A percentile compares a stretch with the other conserved stretches of the same genome.
Evolutionary conservation across 2,113 vertebrate species (phyloP).

Genomic region (Paratilapia polleni): DNA sequence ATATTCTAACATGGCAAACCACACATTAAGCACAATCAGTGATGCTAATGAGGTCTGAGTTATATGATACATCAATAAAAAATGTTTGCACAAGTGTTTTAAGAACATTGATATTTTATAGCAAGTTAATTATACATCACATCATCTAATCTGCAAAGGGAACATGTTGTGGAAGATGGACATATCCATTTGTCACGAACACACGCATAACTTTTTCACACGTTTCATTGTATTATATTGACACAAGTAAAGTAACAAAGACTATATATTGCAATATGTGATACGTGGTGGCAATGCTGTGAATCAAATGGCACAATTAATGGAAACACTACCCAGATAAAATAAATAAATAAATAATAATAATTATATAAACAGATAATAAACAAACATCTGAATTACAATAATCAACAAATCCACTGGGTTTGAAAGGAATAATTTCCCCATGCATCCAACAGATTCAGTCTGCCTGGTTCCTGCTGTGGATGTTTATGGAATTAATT

Average conservation of each 20-base stretch:
- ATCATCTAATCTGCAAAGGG: constrained; percentile 25
- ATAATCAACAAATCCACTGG: background rate
- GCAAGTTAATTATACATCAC: background rate
- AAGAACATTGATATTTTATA: background rate
- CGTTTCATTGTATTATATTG: background rate
- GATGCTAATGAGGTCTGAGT: background rate
- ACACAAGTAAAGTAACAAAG: background rate
- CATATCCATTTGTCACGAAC: background rate
- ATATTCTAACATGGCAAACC: background rate
- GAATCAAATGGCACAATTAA: background rate
- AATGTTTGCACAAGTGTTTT: background rate
- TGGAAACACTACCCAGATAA: background rate
- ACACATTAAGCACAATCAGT: constrained; percentile 2
- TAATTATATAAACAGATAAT: background rate
- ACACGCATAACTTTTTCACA: background rate
- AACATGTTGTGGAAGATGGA: background rate
- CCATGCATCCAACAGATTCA: background rate
- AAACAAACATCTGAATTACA: background rate
- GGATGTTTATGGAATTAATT: background rate
- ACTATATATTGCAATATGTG: background rate
- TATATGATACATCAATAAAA: background rate
- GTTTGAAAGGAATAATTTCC: background rate
- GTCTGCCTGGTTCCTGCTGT: background rate
- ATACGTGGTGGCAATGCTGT: background rate
- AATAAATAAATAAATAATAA: background rate